Conservation (phyloP, 2,797 vertebrate species). For the Falco naumanni region DNA sequence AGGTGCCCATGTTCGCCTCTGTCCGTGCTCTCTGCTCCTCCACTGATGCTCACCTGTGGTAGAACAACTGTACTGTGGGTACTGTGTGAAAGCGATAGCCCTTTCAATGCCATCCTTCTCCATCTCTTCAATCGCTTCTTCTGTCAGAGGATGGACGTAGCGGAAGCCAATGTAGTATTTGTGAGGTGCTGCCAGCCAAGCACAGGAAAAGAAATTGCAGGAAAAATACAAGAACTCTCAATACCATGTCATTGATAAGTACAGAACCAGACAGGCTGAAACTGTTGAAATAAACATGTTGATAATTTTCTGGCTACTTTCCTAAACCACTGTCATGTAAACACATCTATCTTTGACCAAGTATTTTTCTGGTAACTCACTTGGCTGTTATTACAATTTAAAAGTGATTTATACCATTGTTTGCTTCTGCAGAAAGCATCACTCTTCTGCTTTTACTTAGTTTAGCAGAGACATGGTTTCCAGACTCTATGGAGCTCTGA, state of each 20-base stretch:
- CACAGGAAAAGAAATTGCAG: background rate
- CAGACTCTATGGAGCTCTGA: background rate
- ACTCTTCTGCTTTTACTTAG: background rate
- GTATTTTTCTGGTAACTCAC: background rate
- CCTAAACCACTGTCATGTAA: background rate
- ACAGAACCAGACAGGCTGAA: background rate
- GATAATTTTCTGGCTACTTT: background rate
- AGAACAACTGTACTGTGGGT: conserved; percentile 97
- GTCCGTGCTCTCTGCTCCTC: background rate
- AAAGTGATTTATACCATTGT: background rate
- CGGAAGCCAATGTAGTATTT: conserved; percentile 99
- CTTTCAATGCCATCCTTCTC: conserved; percentile 91
- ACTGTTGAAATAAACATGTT: background rate
- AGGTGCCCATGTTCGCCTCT: rapidly evolving
- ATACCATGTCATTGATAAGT: rapidly evolving
- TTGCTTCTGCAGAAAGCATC: background rate
- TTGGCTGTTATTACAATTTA: background rate
- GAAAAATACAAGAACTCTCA: rapidly evolving
- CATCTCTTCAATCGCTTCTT: conserved; percentile 94
- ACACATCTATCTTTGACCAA: background rate
- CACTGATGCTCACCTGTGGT: conserved; percentile 85
- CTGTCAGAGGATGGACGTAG: conserved; percentile 92
- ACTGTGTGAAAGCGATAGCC: conserved; percentile 96
- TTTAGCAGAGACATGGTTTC: background rate
- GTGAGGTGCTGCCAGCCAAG: conserved; percentile 85